Percentiles rank a stretch among this genome's conserved stretches.
Evolutionary conservation across 2,888 invertebrate species (phyloP).

Genomic region (Gisinianus flammeolus): DNA sequence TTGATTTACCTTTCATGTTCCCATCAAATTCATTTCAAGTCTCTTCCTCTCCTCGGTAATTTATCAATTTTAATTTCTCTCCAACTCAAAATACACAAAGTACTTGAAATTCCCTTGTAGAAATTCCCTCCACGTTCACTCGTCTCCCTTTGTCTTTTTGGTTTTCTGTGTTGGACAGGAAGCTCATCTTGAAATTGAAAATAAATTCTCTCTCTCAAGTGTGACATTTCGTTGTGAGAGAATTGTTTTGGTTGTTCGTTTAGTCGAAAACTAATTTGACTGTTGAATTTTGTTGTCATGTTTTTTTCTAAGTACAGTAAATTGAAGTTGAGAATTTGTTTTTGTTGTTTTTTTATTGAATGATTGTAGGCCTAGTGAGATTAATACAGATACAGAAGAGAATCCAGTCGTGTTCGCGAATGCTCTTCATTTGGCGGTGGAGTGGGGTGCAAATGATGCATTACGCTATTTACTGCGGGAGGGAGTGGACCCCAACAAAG

Average conservation of each 20-base stretch:
- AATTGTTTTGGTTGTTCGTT: no score
- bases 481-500: constrained; percentile 67
- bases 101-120: not conserved
- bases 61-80: not conserved
- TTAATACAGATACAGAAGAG: constrained; percentile 60
- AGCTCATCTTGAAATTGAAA: no score
- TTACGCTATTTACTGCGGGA: constrained; percentile 66
- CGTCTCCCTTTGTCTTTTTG: not conserved
- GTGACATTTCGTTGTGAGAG: not conserved
- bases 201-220: not conserved
- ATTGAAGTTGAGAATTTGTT: not conserved
- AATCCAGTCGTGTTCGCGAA: constrained; percentile 65
- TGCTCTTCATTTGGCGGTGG: constrained; percentile 68
- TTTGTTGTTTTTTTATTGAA: not conserved
- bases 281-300: not conserved
- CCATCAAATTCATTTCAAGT: constrained; percentile 14
- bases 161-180: no score
- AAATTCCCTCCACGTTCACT: not conserved
- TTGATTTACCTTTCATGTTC: constrained; percentile 30
- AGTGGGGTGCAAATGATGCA: constrained; percentile 66
- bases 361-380: constrained; percentile 58
- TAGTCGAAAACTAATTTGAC: constrained; percentile 5
- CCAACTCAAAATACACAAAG: no score
- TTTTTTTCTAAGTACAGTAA: not conserved
- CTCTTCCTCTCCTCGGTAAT: constrained; percentile 5